These are phyloP conservation scores for Gari tellinella DNA, from an alignment of 2,888 invertebrate species.

Conservation along the genomic window DNA sequence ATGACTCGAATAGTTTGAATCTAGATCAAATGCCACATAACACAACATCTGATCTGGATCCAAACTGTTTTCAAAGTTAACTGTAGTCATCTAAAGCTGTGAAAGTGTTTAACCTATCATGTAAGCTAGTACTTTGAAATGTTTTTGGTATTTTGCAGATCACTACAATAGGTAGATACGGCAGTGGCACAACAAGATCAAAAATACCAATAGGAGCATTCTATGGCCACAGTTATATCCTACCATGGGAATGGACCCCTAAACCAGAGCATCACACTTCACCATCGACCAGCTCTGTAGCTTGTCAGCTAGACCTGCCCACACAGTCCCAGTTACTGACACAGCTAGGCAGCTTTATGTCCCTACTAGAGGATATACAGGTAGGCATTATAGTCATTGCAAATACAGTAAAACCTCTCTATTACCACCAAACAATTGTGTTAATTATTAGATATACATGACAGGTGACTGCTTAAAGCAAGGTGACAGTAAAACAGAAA, in stretches of 20 bases:
- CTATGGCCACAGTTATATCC: conserved; percentile 92
- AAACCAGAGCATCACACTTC: conserved; percentile 55
- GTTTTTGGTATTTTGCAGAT: conserved; percentile 87
- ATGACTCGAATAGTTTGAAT: too few species aligned
- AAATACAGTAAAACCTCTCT: too few species aligned
- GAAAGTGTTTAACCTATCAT: too few species aligned
- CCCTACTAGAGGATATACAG: conserved; percentile 90
- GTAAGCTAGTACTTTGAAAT: too few species aligned
- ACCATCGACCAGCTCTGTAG: conserved; percentile 30
- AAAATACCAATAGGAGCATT: conserved; percentile 97
- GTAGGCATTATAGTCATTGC: conserved; percentile 15
- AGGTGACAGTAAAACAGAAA: too few species aligned
- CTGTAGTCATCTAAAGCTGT: too few species aligned
- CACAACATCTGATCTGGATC: too few species aligned
- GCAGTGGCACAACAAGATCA: conserved; percentile 95
- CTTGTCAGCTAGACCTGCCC: conserved; percentile 64
- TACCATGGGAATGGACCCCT: conserved; percentile 87
- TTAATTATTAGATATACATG: too few species aligned
- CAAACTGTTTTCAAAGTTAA: too few species aligned
- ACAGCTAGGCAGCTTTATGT: conserved; percentile 88
- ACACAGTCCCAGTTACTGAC: conserved; percentile 77
- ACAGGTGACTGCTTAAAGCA: too few species aligned
- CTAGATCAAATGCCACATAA: too few species aligned
- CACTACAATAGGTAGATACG: conserved; percentile 95
- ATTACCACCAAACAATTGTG: too few species aligned